Conservation (phyloP, 2,113 vertebrate species). For the Leucosticte australis region DNA sequence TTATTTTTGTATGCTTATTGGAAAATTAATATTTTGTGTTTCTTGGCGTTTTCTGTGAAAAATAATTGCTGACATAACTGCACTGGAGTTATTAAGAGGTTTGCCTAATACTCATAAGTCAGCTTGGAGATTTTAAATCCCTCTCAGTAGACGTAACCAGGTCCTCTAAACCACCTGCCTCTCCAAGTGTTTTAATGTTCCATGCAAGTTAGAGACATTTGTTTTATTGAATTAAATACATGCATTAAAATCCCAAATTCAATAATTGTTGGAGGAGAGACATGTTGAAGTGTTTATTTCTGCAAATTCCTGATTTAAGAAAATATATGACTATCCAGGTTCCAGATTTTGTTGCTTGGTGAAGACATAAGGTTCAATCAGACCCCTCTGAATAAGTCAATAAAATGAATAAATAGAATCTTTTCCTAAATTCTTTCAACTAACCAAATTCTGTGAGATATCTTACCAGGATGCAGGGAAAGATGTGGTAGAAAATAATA, state of each 20-base stretch:
- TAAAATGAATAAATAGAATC: background rate
- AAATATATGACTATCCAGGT: background rate
- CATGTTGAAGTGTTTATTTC: background rate
- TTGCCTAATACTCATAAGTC: background rate
- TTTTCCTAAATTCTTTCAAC: background rate
- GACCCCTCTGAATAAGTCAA: background rate
- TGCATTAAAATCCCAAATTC: background rate
- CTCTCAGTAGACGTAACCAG: background rate
- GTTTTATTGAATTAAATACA: background rate
- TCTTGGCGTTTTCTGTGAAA: background rate
- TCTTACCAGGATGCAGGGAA: background rate
- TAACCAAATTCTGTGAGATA: background rate
- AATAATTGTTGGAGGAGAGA: background rate
- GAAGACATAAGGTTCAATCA: background rate
- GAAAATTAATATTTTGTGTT: background rate
- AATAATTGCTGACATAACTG: background rate
- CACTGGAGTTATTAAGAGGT: background rate
- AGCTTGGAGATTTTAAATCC: background rate
- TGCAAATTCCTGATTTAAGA: background rate
- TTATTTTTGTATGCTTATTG: constrained; percentile 56
- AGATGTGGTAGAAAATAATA: background rate
- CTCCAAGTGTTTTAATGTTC: background rate
- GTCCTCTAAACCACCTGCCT: background rate
- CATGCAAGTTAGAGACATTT: background rate
- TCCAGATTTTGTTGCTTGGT: background rate